These are phyloP conservation scores for Acyrthosiphon pisum DNA, from an alignment of 1,140 invertebrate genomes.

Conservation along the genomic window DNA sequence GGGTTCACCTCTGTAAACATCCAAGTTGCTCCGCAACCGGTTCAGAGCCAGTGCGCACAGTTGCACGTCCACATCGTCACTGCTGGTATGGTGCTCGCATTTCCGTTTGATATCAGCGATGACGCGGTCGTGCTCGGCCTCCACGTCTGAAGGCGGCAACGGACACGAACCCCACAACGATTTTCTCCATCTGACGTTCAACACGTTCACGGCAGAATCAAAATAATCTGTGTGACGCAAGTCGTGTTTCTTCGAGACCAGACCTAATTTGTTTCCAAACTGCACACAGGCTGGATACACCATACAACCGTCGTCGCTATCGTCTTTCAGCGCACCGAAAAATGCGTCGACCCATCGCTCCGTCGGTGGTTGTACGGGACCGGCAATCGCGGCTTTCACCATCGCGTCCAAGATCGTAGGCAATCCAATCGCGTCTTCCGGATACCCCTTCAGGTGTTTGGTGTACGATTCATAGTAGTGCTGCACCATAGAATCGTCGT, in stretches of 20 bases:
- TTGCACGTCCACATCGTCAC: neutral
- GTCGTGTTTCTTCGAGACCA: neutral
- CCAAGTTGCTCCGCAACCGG: neutral
- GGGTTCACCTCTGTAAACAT: constrained; percentile 14
- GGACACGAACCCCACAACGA: neutral
- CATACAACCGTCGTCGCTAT: neutral
- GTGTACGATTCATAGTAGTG: neutral
- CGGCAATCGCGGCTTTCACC: neutral
- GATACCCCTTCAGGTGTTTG: neutral
- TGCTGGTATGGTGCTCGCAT: neutral
- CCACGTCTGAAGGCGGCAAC: neutral
- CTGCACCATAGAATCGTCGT: neutral
- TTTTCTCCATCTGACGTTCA: constrained; percentile 13
- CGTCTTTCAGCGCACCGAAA: neutral
- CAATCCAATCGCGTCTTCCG: neutral
- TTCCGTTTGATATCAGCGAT: neutral
- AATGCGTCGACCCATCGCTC: neutral
- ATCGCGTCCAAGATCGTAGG: neutral
- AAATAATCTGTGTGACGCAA: neutral
- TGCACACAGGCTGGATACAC: neutral
- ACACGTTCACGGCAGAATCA: neutral
- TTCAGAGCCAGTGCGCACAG: constrained; percentile 8
- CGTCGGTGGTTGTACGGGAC: neutral
- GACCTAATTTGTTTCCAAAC: neutral
- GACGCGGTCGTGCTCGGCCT: neutral